Evolutionary conservation across 2,797 vertebrate species (phyloP).

Genomic region (Manis pentadactyla): DNA sequence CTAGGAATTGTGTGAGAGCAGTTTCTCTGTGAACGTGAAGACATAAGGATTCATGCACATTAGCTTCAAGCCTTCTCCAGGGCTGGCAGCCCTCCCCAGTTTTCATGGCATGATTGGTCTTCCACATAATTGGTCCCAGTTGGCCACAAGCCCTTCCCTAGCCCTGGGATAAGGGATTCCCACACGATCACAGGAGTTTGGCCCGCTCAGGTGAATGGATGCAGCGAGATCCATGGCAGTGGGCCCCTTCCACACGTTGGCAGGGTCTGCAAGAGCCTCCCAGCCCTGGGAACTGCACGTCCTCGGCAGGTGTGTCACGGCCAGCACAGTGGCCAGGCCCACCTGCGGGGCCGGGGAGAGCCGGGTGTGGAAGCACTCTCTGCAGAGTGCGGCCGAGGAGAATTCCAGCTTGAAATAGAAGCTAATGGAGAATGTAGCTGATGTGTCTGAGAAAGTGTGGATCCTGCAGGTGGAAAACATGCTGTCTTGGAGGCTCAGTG

Average conservation of each 20-base stretch:
- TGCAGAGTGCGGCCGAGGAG: accelerated
- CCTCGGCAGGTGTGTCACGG: accelerated
- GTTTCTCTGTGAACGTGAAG: too few species aligned
- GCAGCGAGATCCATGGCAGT: accelerated
- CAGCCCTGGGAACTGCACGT: not conserved
- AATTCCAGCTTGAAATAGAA: not conserved
- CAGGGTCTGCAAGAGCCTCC: not conserved
- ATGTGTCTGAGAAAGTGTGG: not conserved
- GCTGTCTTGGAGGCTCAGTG: too few species aligned
- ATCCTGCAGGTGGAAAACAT: accelerated
- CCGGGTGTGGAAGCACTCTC: not conserved
- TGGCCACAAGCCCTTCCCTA: not conserved
- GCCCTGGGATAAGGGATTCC: not conserved
- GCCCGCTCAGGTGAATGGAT: too few species aligned
- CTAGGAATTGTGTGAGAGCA: not conserved
- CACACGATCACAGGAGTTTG: not conserved
- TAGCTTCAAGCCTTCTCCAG: accelerated
- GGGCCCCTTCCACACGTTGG: not conserved
- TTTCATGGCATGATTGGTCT: not conserved
- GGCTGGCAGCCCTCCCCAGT: too few species aligned
- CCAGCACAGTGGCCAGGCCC: not conserved
- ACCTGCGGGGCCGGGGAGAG: not conserved
- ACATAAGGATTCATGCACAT: accelerated
- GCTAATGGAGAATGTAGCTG: not conserved
- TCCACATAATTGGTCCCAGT: not conserved